phyloP scores from a whole-genome alignment of 1,140 invertebrate genomes.

The Pogonus chalceus region DNA sequence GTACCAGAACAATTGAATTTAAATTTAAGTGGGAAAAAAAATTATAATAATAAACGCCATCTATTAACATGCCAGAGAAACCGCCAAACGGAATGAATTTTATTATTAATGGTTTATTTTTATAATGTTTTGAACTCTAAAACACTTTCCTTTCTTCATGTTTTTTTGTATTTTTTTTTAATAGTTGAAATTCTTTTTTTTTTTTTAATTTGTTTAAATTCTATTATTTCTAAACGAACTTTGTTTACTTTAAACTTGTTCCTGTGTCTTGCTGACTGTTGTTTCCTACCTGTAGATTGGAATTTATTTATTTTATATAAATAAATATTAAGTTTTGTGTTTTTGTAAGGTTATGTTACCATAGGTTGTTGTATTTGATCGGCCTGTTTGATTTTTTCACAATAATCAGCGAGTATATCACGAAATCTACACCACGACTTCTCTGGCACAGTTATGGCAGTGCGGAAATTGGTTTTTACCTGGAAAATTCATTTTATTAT shows the following conservation, averaged over 20 bases:
- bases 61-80: no score
- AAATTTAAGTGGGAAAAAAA: no score
- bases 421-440: conserved; percentile 94
- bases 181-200: conserved; percentile 4
- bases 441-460: conserved; percentile 95
- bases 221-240: conserved; percentile 9
- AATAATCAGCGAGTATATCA: conserved; percentile 92
- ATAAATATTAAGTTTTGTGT: no score
- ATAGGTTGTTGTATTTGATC: conserved; percentile 21
- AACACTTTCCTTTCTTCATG: conserved; percentile 5
- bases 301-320: conserved; percentile 2
- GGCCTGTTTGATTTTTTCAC: conserved; percentile 77
- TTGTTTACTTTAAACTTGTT: conserved; percentile 31
- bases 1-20: no score
- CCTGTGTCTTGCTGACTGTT: conserved; percentile 29
- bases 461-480: conserved; percentile 96
- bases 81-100: no score
- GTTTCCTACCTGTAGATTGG: conserved; percentile 25
- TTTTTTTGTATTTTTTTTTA: conserved; percentile 4
- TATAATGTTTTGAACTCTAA: conserved; percentile 1
- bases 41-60: no score
- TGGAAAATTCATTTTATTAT: no score
- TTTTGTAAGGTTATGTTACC: no score
- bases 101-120: not conserved
- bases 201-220: conserved; percentile 7